Evolutionary conservation across 2,888 invertebrate genomes (phyloP).

Genomic region (Orthosia incerta): DNA sequence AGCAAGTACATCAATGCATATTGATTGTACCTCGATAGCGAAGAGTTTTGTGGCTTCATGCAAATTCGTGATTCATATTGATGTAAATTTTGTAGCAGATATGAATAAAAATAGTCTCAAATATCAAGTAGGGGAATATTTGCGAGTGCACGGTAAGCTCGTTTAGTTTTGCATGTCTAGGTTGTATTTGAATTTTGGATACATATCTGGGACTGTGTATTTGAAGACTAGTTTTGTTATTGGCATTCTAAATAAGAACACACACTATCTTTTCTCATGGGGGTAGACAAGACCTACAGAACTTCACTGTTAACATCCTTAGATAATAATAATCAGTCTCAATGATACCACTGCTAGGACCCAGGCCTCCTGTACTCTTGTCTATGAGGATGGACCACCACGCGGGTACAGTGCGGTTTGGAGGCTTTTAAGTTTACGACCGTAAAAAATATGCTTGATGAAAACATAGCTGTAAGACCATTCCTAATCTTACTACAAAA

Average conservation of each 20-base stretch:
- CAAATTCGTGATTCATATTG: slow-evolving; percentile 29
- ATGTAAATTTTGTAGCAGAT: slow-evolving; percentile 11
- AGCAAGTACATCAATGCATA: slow-evolving; percentile 30
- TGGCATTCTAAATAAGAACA: background rate
- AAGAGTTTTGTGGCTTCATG: slow-evolving; percentile 23
- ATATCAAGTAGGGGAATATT: slow-evolving; percentile 11
- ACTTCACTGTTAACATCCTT: too few species aligned
- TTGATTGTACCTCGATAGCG: slow-evolving; percentile 35
- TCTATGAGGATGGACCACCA: too few species aligned
- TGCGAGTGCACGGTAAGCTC: background rate
- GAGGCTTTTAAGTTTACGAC: too few species aligned
- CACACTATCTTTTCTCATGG: background rate
- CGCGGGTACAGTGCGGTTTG: too few species aligned
- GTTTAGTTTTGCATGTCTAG: background rate
- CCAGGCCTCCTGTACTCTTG: too few species aligned
- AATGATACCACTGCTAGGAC: too few species aligned
- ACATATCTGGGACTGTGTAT: background rate
- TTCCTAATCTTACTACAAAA: slow-evolving; percentile 18
- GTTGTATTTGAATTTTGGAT: background rate
- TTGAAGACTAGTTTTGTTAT: background rate
- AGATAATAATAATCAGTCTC: too few species aligned
- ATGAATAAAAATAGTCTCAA: slow-evolving; percentile 8
- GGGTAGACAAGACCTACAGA: background rate
- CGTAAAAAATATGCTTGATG: slow-evolving; percentile 1
- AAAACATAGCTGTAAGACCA: background rate